phyloP scores from a whole-genome alignment of 2,797 vertebrate species.

The Phaenicophaeus curvirostris region DNA sequence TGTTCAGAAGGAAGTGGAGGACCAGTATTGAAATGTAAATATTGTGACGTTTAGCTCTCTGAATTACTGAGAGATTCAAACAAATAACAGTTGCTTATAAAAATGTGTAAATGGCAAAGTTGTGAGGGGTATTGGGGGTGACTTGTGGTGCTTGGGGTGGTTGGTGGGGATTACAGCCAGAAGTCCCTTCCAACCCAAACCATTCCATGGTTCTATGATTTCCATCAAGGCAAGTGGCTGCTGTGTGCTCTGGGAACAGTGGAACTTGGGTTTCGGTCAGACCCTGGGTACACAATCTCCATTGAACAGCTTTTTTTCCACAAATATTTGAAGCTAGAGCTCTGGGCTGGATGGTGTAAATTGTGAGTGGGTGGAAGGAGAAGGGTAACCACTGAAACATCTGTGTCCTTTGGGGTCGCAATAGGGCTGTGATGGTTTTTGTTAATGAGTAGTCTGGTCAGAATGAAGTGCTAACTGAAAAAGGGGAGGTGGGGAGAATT shows the following conservation, averaged over 20 bases:
- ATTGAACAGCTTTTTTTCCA: not conserved
- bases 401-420: not conserved
- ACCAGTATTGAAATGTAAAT: slow-evolving; percentile 2
- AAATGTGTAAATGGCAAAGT: not conserved
- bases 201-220: not conserved
- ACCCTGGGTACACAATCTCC: not conserved
- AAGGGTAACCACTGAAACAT: not conserved
- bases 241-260: accelerated
- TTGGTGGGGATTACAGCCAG: no score
- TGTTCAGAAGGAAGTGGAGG: not conserved
- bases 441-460: not conserved
- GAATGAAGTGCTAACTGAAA: not conserved
- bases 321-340: not conserved
- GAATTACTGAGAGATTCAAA: not conserved
- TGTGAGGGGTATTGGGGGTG: no score
- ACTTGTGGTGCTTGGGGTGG: no score
- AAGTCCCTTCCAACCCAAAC: no score
- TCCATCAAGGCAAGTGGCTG: not conserved
- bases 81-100: not conserved
- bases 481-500: not conserved
- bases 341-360: not conserved
- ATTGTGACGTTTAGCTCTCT: not conserved
- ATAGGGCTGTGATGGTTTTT: not conserved
- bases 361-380: not conserved
- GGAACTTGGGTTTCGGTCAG: not conserved